These are phyloP conservation scores for Cataglyphis rosenhaueri DNA, from an alignment of 2,888 invertebrate species.

Conservation along the genomic window DNA sequence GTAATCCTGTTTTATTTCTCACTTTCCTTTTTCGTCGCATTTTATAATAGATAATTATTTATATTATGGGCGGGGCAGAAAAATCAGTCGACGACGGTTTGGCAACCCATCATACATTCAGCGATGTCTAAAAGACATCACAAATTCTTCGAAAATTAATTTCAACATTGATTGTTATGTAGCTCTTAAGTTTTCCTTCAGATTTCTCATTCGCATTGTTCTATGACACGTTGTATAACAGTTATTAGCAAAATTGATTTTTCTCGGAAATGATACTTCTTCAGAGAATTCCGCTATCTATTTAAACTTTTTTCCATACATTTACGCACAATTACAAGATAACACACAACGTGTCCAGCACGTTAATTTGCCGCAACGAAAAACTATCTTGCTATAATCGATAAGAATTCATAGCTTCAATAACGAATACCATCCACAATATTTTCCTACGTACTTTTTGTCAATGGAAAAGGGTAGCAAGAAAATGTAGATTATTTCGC, in stretches of 20 bases:
- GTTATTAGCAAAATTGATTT: slow-evolving; percentile 13
- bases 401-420: neutral
- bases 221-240: neutral
- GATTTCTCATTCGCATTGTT: neutral
- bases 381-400: neutral
- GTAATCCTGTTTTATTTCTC: neutral
- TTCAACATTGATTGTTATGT: slow-evolving; percentile 3
- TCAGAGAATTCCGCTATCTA: neutral
- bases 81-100: slow-evolving; percentile 27
- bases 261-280: neutral
- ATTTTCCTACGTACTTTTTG: neutral
- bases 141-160: slow-evolving; percentile 14
- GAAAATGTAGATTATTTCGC: neutral
- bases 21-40: neutral
- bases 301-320: neutral
- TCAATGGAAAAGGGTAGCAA: slow-evolving; percentile 4
- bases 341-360: slow-evolving; percentile 10
- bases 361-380: neutral
- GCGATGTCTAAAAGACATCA: neutral
- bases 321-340: slow-evolving; percentile 5
- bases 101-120: slow-evolving; percentile 1
- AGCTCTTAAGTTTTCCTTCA: neutral
- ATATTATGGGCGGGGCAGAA: neutral
- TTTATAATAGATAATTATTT: neutral
- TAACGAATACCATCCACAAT: slow-evolving; percentile 1